These are phyloP conservation scores for Podarcis cretensis DNA, from an alignment of 2,113 vertebrate species.

Conservation along the genomic window DNA sequence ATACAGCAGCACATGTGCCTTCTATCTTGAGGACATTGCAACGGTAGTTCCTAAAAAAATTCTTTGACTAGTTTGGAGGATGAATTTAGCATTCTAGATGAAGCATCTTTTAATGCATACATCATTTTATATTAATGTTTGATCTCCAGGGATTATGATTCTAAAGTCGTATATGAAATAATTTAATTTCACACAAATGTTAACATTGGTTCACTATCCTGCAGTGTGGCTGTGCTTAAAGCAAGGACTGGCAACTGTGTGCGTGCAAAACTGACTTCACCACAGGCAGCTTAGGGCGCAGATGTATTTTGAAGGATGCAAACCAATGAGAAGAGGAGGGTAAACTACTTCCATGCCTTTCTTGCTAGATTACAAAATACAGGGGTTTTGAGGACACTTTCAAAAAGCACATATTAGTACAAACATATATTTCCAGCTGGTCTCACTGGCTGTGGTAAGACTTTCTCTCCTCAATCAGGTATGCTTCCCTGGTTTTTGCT, in stretches of 20 bases:
- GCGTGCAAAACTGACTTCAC: constrained; percentile 17
- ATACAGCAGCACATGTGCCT: background rate
- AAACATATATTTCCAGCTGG: background rate
- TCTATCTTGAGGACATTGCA: background rate
- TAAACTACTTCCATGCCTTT: constrained; percentile 18
- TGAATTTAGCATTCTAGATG: background rate
- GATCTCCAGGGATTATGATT: background rate
- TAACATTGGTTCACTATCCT: background rate
- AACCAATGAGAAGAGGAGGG: constrained; percentile 40
- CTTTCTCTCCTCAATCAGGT: constrained; percentile 34
- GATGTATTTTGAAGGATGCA: constrained; percentile 38
- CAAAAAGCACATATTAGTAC: background rate
- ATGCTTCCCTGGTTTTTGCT: constrained; percentile 34
- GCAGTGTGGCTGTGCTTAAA: constrained; percentile 5
- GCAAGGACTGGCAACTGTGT: background rate
- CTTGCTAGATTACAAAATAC: constrained; percentile 16
- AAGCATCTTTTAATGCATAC: background rate
- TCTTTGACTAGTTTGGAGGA: background rate
- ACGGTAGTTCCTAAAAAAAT: too few species aligned
- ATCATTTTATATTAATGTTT: background rate
- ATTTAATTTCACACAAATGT: background rate
- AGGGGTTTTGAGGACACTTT: constrained; percentile 36
- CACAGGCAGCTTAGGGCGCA: background rate
- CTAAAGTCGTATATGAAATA: background rate
- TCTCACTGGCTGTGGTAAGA: constrained; percentile 5